Evolutionary conservation across 2,797 vertebrate species (phyloP).

Genomic region (Cetoscarus ocellatus): DNA sequence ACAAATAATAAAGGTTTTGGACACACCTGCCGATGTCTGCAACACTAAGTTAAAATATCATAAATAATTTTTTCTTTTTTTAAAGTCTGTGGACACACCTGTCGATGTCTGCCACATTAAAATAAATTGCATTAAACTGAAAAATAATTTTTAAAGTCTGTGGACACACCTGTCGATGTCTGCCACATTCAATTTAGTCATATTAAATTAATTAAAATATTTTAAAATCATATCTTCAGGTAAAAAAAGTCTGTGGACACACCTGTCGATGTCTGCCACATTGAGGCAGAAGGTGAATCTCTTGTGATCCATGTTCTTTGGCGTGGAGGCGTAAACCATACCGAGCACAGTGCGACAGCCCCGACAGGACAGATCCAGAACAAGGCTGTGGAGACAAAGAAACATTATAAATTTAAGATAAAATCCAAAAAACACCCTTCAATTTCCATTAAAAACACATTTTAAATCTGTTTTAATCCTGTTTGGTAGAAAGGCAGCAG

Average conservation of each 20-base stretch:
- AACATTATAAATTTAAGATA: not conserved
- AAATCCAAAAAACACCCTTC: not conserved
- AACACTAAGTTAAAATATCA: too few relatives aligned
- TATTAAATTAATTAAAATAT: too few relatives aligned
- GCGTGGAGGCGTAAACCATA: slow-evolving; percentile 88
- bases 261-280: slow-evolving; percentile 90
- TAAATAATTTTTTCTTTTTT: too few relatives aligned
- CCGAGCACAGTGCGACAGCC: slow-evolving; percentile 87
- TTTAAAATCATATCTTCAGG: too few relatives aligned
- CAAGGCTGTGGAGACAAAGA: slow-evolving; percentile 73
- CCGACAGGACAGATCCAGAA: slow-evolving; percentile 85
- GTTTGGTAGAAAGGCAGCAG: too few relatives aligned
- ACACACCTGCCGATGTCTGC: too few relatives aligned
- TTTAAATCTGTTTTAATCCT: too few relatives aligned
- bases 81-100: too few relatives aligned
- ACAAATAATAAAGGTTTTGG: too few relatives aligned
- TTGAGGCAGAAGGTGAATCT: slow-evolving; percentile 89
- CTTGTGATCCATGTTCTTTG: slow-evolving; percentile 89
- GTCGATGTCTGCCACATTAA: slow-evolving; percentile 81
- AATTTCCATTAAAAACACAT: too few relatives aligned
- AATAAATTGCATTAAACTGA: too few relatives aligned
- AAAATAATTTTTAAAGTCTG: too few relatives aligned
- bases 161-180: slow-evolving; percentile 88
- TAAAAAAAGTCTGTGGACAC: slow-evolving; percentile 3
- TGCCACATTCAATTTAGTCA: slow-evolving; percentile 71